Evolutionary conservation across 1,140 invertebrate species (phyloP), one percentile per base, ranked within the genome.

Genomic region (Trichonephila clavata): DNA sequence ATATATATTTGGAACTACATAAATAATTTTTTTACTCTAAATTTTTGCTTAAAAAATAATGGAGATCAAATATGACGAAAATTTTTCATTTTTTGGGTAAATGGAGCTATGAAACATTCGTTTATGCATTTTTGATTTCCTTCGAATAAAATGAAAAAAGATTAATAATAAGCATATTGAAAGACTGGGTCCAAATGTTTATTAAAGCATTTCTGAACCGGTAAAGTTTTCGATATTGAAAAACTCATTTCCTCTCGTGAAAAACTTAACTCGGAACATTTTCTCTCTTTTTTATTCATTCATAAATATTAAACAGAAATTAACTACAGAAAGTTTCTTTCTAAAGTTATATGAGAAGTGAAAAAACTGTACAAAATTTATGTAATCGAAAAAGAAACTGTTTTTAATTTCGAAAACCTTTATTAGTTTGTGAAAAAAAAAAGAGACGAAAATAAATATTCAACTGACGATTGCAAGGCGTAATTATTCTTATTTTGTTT

Each of bases 181-280:
- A 68, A 24, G n/a, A 24, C 65, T 16, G 65, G 24, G 3, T 68
- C 24, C 21, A 24, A 24, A 68, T n/a, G 24, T 68, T 24, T 8
- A 68, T 68, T 68, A 68, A 68, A 24, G 24, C 13, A n/a, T 24
- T 68, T 68, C 13, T 68, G 65, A 68, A 8, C 10, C 24, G 13
- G 24, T 39, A 68, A 68, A 14, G n/a, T 68, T 50, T 68, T 68
- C n/a, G 65, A 68, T 68, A 68, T 68, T 68, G 65, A 68, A 68
- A 68, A 68, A 68, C 65, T 68, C n/a, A 68, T 68, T 24, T 68
- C 65, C 65, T 21, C 24, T 68, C 24, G 7, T 68, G 4, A 68
- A 68, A 68, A 68, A 68, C 21, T 68, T 68, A 21, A 68, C 10
- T 68, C 24, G n/a, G n/a, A 68, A 68, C n/a, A n/a, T 68, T 68